Evolutionary conservation across 1,140 invertebrate species (phyloP), one percentile per base, ranked within the genome.

Genomic region (Pectinophora gossypiella): DNA sequence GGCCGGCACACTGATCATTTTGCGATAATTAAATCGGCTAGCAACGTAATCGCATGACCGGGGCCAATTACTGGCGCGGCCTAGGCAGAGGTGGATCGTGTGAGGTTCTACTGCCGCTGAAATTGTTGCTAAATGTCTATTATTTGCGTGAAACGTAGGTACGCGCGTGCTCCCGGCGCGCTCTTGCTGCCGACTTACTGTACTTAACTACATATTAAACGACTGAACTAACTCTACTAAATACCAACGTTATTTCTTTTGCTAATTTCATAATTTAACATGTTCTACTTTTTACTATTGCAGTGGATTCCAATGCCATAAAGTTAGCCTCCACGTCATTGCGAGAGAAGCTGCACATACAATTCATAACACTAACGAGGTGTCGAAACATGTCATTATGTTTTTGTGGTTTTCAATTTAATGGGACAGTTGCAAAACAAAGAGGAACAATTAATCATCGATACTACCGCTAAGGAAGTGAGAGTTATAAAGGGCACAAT

Each of bases 41-140:
- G 83, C 69, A 88, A 85, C 74, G 77, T 84, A 86, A 84, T 88
- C 78, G 87, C 87, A 87, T 89, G 87, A 87, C 85, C 75, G 71
- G 65, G 61, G 64, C 73, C 87, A 89, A 89, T 89, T 88, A 89
- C 75, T 60, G 45, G 64, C 60, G 56, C 71, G 74, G 71, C 64
- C 75, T 82, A 80, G 69, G 74, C 68, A 73, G 64, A 73, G 69
- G 73, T 68, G 70, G 68, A 72, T 72, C 74, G 73, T 80, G 76
- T 80, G 74, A 80, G 76, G 71, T 72, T 65, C 68, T 50, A 62
- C 38, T 15, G 7, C 16, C 10, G 6, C 68, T 75, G 66, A 76
- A 79, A 82, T 69, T 75, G 71, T 72, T 56, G 52, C 38, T 64
- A 73, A 73, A 73, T 68, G 56, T 65, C 27, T 77, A 68, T 81